A percentile compares a stretch with the other conserved stretches of the same genome.
phyloP scores from a whole-genome alignment of 2,888 invertebrate genomes.

The Fragum fragum region DNA sequence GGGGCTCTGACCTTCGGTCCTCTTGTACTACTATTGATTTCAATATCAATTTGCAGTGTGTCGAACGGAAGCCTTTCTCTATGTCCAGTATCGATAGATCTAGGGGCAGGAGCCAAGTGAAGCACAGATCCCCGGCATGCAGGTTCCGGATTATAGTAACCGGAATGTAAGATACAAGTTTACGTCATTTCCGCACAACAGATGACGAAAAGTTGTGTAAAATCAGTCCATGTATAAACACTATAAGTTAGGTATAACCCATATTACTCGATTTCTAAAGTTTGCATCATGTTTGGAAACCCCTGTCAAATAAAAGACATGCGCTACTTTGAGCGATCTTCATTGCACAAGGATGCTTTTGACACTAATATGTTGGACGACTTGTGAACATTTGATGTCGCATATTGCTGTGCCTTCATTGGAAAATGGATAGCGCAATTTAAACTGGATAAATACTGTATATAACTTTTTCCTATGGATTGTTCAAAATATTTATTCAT shows the following conservation, averaged over 20 bases:
- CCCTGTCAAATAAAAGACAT: not conserved
- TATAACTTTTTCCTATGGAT: too few relatives aligned
- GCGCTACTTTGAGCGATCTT: not conserved
- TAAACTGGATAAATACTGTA: too few relatives aligned
- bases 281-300: constrained; percentile 19
- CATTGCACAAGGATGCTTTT: constrained; percentile 17
- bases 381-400: not conserved
- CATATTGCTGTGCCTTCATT: not conserved
- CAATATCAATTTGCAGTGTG: too few relatives aligned
- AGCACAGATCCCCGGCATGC: too few relatives aligned
- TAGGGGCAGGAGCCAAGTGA: too few relatives aligned
- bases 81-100: too few relatives aligned
- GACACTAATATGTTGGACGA: constrained; percentile 5
- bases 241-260: not conserved
- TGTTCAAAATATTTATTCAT: too few relatives aligned
- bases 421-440: constrained; percentile 1
- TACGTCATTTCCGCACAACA: constrained; percentile 27
- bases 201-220: constrained; percentile 24
- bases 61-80: too few relatives aligned
- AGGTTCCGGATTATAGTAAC: not conserved
- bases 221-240: not conserved
- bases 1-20: too few relatives aligned
- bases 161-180: not conserved
- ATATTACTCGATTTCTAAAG: not conserved
- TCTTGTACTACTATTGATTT: too few relatives aligned